Percentiles rank a stretch among this genome's conserved stretches.
Evolutionary conservation across 2,113 vertebrate species (phyloP).

Genomic region (Ptyas mucosa): DNA sequence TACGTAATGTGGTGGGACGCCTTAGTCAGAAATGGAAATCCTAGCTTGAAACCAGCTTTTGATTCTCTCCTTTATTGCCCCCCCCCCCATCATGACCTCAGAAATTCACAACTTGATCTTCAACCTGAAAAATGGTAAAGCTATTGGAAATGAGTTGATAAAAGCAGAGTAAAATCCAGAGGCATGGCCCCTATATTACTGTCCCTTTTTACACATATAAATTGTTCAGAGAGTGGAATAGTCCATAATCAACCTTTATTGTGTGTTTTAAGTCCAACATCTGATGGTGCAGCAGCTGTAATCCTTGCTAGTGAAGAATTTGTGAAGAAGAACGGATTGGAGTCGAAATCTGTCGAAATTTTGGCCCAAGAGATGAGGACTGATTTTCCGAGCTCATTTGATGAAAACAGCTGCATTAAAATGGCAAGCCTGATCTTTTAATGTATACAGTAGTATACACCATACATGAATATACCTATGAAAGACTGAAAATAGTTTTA

Average conservation of each 20-base stretch:
- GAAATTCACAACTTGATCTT: neutral
- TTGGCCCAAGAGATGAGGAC: slow-evolving; percentile 94
- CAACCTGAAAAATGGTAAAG: neutral
- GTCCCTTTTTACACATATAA: neutral
- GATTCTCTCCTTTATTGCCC: neutral
- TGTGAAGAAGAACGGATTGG: slow-evolving; percentile 74
- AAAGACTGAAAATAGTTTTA: neutral
- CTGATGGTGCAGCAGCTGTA: slow-evolving; percentile 90
- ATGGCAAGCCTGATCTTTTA: slow-evolving; percentile 67
- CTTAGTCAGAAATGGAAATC: neutral
- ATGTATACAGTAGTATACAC: neutral
- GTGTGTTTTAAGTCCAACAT: slow-evolving; percentile 80
- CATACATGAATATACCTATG: neutral
- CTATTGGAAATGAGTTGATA: neutral
- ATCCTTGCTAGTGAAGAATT: slow-evolving; percentile 86
- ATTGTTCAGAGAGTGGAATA: neutral
- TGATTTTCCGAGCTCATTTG: slow-evolving; percentile 82
- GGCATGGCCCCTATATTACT: neutral
- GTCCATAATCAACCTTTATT: neutral
- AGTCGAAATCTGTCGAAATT: slow-evolving; percentile 90
- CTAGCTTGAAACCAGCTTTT: neutral
- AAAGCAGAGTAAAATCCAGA: neutral
- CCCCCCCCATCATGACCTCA: neutral
- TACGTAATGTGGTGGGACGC: neutral
- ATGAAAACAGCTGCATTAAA: slow-evolving; percentile 86